Base-by-base conservation (phyloP, 2,797 vertebrate genomes). In the Gallinago stenura region DNA sequence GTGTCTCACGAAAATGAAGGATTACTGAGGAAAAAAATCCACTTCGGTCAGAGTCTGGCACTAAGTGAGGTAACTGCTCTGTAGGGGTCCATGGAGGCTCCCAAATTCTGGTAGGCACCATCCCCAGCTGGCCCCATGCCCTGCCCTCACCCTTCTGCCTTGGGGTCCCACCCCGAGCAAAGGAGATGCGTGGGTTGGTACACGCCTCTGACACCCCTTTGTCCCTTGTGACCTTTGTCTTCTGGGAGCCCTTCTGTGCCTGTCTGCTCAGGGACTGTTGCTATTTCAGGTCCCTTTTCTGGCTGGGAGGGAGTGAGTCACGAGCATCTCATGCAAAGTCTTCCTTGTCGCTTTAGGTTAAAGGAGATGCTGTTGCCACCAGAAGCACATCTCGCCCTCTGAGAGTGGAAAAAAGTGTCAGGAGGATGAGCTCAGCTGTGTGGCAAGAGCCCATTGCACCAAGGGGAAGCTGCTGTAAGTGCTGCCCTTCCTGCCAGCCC, bases 161-260 rank as follows among this genome's bases (percentile, higher is more conserved):
- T 1, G 1, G 43, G 14, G 15, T 24, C n/a, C 45, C 35, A 41
- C 6, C 15, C 64, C 0, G 1, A 53, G 57, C 79, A 68, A 37
- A 94, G 46, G 17, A 30, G 18, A 28, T 5, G n/a, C 0, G 0
- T 15, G 25, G 61, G 43, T 56, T 1, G 1, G 53, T 62, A 39
- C 81, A 37, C 0, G 5, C 3, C 3, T 26, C 46, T 72, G 48
- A 31, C 61, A 31, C 56, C 43, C 75, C 53, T 79, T 41, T 56
- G 78, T 51, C 33, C 35, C 24, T 65, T 60, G 7, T 70, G 51
- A 89, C 21, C 72, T 86, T 71, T 35, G 30, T 33, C 51, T 58
- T 66, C 68, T 26, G 57, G 43, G 48, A 62, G 33, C 48, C 61
- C 17, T 83, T 61, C 48, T 78, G 60, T 3, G 10, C n/a, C 56